These are phyloP conservation scores for Brassicogethes aeneus DNA, from an alignment of 2,888 invertebrate genomes.

Conservation along the genomic window DNA sequence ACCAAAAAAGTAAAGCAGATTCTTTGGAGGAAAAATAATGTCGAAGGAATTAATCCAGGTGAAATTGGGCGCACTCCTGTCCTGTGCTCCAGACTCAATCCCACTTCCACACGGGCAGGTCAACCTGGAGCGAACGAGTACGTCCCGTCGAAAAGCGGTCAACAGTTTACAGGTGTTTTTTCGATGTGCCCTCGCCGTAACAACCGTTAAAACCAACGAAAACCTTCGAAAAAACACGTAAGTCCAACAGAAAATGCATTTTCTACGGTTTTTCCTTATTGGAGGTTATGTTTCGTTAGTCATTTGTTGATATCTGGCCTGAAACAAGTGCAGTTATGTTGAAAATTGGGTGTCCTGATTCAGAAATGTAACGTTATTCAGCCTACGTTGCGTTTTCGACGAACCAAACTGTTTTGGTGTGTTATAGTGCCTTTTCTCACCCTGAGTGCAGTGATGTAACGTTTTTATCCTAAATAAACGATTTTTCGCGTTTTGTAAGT, in stretches of 20 bases:
- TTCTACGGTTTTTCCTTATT: slow-evolving; percentile 6
- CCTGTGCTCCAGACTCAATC: slow-evolving; percentile 33
- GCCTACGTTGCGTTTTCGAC: background rate
- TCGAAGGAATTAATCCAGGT: no score
- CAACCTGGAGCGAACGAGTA: slow-evolving; percentile 44
- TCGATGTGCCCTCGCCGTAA: background rate
- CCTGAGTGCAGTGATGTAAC: slow-evolving; percentile 23
- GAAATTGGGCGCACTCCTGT: slow-evolving; percentile 19
- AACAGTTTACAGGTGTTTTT: slow-evolving; percentile 41
- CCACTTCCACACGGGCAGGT: slow-evolving; percentile 41
- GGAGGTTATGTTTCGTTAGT: slow-evolving; percentile 24
- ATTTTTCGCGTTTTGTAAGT: background rate
- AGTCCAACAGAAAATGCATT: slow-evolving; percentile 9
- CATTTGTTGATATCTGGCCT: slow-evolving; percentile 37
- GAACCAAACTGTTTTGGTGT: background rate
- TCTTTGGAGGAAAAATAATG: no score
- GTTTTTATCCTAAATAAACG: background rate
- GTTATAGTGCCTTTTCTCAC: no score
- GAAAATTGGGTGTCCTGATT: slow-evolving; percentile 29
- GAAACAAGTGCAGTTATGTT: slow-evolving; percentile 34
- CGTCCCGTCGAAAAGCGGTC: slow-evolving; percentile 35
- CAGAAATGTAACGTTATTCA: slow-evolving; percentile 36
- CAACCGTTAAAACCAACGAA: background rate
- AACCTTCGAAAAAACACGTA: slow-evolving; percentile 13
- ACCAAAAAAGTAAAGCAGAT: no score